phyloP scores from a whole-genome alignment of 2,888 invertebrate genomes.

The Deilephila porcellus region DNA sequence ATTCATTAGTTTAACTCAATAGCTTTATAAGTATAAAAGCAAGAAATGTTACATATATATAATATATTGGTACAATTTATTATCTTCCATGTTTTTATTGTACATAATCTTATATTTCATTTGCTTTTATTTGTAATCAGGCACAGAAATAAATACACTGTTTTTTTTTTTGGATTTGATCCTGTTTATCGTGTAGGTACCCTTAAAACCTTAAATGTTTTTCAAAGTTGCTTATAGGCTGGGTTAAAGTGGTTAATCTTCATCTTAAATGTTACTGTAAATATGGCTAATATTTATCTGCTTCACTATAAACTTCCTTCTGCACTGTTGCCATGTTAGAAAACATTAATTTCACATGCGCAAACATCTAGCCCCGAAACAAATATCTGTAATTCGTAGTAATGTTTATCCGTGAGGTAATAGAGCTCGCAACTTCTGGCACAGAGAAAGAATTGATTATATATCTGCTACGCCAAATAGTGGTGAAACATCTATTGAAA shows the following conservation, averaged over 20 bases:
- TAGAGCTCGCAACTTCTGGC: too few species aligned
- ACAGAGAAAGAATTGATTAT: too few species aligned
- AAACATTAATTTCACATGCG: too few species aligned
- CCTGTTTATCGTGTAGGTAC: background rate
- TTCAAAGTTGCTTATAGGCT: background rate
- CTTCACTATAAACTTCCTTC: too few species aligned
- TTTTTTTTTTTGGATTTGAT: background rate
- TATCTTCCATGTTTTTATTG: background rate
- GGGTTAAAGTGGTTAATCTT: background rate
- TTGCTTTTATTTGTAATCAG: background rate
- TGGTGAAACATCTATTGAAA: too few species aligned
- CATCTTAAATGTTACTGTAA: background rate
- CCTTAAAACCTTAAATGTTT: background rate
- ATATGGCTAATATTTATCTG: background rate
- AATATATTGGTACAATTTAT: too few species aligned
- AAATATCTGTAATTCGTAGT: too few species aligned
- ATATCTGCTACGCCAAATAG: too few species aligned
- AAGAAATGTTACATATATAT: too few species aligned
- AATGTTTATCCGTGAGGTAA: too few species aligned
- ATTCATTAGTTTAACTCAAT: background rate
- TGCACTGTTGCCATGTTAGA: too few species aligned
- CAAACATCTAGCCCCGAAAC: too few species aligned
- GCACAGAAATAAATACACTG: constrained; percentile 4
- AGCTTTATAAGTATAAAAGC: background rate
- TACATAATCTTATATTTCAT: background rate